Evolutionary conservation across 2,888 invertebrate genomes (phyloP).

Genomic region (Sinhomidia bicolor): DNA sequence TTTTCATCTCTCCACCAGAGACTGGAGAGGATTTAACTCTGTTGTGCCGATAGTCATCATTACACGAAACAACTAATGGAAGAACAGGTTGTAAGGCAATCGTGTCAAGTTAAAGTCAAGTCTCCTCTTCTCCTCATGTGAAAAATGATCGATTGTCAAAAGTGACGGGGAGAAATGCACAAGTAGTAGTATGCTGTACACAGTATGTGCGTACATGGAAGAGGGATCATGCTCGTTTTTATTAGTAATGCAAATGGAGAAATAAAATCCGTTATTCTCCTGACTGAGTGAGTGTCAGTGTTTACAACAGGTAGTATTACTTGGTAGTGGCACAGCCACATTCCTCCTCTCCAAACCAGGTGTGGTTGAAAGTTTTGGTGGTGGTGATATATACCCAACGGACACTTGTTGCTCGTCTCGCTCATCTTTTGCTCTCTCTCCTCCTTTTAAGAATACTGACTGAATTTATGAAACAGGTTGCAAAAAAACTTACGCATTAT

Average conservation of each 20-base stretch:
- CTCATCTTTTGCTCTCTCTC: conserved; percentile 1
- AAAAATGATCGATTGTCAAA: conserved; percentile 68
- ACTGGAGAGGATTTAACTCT: not conserved
- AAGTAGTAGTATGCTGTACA: not conserved
- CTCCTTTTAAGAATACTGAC: not conserved
- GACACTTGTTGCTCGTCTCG: conserved; percentile 45
- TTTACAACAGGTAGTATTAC: not conserved
- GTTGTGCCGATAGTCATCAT: conserved; percentile 41
- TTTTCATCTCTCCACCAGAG: not conserved
- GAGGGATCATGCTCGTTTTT: too few species aligned
- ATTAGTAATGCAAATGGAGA: not conserved
- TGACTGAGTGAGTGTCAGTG: not conserved
- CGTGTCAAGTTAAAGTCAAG: conserved; percentile 59
- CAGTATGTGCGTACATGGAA: too few species aligned
- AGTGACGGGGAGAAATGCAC: conserved; percentile 49
- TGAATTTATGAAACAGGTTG: conserved; percentile 44
- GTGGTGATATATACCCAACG: conserved; percentile 58
- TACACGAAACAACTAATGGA: conserved; percentile 35
- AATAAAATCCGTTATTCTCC: conserved; percentile 25
- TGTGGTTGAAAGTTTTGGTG: conserved; percentile 30
- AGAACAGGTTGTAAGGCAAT: conserved; percentile 52
- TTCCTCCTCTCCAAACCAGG: conserved; percentile 19
- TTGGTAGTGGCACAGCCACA: conserved; percentile 26
- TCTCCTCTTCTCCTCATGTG: conserved; percentile 59
- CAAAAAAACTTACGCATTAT: conserved; percentile 32